These are phyloP conservation scores for Tadarida brasiliensis DNA, from an alignment of 2,797 vertebrate species.

Conservation along the genomic window DNA sequence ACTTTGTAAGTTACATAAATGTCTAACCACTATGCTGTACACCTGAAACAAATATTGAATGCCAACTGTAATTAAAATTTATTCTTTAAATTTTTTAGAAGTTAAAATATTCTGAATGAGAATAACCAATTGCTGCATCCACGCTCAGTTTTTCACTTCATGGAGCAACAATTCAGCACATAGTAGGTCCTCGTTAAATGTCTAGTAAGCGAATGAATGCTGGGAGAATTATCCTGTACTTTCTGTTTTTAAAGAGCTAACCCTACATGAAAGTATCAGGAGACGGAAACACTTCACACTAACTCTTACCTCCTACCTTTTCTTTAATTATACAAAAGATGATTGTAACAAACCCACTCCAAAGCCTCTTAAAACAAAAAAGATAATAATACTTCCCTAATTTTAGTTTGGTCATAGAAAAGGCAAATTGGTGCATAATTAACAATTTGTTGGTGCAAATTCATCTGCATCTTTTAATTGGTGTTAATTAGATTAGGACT, in stretches of 20 bases:
- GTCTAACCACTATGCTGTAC: neutral
- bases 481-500: slow-evolving; percentile 96
- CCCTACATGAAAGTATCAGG: slow-evolving; percentile 67
- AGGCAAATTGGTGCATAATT: slow-evolving; percentile 93
- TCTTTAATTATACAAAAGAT: slow-evolving; percentile 81
- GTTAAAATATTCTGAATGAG: slow-evolving; percentile 43
- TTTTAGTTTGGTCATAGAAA: slow-evolving; percentile 86
- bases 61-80: neutral
- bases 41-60: neutral
- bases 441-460: slow-evolving; percentile 92
- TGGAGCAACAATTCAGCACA: neutral
- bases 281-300: slow-evolving; percentile 69
- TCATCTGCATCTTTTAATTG: slow-evolving; percentile 93
- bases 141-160: neutral
- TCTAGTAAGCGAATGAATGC: neutral
- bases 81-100: neutral
- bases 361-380: slow-evolving; percentile 84
- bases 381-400: slow-evolving; percentile 86
- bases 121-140: slow-evolving; percentile 39
- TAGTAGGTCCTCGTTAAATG: neutral
- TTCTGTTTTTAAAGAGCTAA: slow-evolving; percentile 75
- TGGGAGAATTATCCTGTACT: slow-evolving; percentile 63
- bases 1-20: neutral
- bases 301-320: slow-evolving; percentile 80
- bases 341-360: slow-evolving; percentile 83